Base-by-base conservation (phyloP, 2,888 invertebrate genomes). In the Chloromyia formosa region DNA sequence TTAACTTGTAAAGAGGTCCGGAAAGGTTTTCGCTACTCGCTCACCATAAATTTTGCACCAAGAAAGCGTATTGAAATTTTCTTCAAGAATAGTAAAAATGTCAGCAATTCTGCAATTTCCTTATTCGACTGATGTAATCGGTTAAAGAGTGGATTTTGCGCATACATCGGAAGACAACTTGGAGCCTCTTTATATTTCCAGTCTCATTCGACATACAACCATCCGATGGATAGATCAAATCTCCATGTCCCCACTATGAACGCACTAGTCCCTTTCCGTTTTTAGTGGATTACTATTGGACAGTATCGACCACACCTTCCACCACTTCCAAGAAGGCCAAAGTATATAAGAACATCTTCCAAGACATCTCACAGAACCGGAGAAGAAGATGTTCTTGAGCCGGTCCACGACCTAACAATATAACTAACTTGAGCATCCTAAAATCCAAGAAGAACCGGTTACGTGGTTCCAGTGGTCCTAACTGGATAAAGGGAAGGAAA, bases 161-260 rank as follows among this genome's bases (percentile, higher is more conserved):
- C 45, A 40, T 23, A n/a, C 53, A 40, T 14, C 7, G 35, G 18
- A 75, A 75, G 73, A 75, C 75, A 73, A 69, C 62, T 73, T 75
- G 75, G 75, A 75, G 75, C 73, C 75, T 74, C 40, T 64, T n/a
- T 40, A 69, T 1, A 35, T 35, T 35, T 35, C 27, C 27, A 23
- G 27, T 18, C 35, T 40, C 42, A 35, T 2, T 35, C 7, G 7
- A 35, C 27, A 27, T 27, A 20, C 56, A 58, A n/a, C 14, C 27
- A n/a, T 20, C 9, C 10, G 16, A 20, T 12, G 64, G 40, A 49
- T 12, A n/a, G 12, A 49, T 12, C 42, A n/a, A 49, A 10, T 12
- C 35, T 58, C 58, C 74, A 61, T 45, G 27, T 49, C 66, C 73
- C 75, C 66, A 72, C 45, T 20, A 40, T 45, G 7, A 60, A 1